Evolutionary conservation across 2,797 vertebrate species (phyloP), one percentile per base, ranked within the genome.

Genomic region (Tragelaphus oryx): DNA sequence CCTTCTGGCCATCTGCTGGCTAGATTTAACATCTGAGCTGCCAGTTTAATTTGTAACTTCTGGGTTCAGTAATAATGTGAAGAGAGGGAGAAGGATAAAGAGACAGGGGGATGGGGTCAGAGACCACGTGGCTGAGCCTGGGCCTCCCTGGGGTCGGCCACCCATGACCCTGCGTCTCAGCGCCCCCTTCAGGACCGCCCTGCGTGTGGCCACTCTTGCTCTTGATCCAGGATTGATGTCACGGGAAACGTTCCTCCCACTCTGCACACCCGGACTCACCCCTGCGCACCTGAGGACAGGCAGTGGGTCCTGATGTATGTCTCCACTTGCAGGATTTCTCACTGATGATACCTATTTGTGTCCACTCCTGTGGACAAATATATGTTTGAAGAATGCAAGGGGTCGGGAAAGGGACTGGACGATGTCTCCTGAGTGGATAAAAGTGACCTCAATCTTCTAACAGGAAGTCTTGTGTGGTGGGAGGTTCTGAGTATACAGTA

Each of bases 1-100:
- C 30, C 55, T 92, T 87, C 50, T 60, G 87, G 62, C 94, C 81
- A 95, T 91, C 82, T 96, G 89, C 82, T 96, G 82, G 24, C 59
- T 83, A 44, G 71, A 68, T 57, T 28, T 71, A 85, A 82, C 86
- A 89, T 91, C 88, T 88, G 85, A 88, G 74, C 20, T 3, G 4
- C 59, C 8, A 57, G 54, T 80, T 94, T 90, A 80, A 95, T 96
- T 91, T 87, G 50, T 18, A 95, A 30, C 13, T n/a, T 93, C 33
- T 92, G 52, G 33, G 26, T 65, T 82, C 46, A 84, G 28, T 79
- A 46, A 37, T 85, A 46, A 26, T 81, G 65, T 44, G 76, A 87
- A 50, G 28, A 33, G 17, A 22, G 33, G 8, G 59, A 75, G 85
- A 57, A 82, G 37, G 48, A 22, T 37, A 55, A 52, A 78, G 37